These are phyloP conservation scores for Archilochus colubris DNA, from an alignment of 2,113 vertebrate species.

Conservation along the genomic window DNA sequence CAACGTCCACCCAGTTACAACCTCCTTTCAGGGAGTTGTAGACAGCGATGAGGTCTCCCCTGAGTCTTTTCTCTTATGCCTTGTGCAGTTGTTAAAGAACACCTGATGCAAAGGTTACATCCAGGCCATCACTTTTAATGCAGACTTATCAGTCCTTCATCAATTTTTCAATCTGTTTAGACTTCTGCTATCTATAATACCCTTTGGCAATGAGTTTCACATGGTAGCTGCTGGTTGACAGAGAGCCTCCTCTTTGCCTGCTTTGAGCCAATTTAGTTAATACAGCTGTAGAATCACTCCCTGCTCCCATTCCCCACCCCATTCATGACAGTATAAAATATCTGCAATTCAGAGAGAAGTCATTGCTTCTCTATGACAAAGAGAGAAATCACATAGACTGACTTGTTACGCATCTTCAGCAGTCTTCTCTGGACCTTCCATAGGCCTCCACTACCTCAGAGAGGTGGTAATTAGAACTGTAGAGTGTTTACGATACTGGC, in stretches of 20 bases:
- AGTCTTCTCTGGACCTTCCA: neutral
- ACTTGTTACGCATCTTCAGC: neutral
- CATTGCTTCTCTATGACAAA: neutral
- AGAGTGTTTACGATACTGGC: neutral
- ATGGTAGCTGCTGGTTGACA: neutral
- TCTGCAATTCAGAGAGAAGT: neutral
- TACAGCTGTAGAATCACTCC: neutral
- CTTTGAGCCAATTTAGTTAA: slow-evolving; percentile 26
- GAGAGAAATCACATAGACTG: neutral
- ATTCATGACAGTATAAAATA: neutral
- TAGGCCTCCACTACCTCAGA: neutral
- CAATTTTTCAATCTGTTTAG: slow-evolving; percentile 59
- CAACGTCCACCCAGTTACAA: too few relatives aligned
- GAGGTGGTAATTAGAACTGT: neutral
- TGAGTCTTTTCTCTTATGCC: neutral
- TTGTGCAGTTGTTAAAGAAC: slow-evolving; percentile 25
- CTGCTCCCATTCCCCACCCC: neutral
- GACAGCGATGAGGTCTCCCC: too few relatives aligned
- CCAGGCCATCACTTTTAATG: slow-evolving; percentile 55
- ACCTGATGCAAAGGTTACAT: slow-evolving; percentile 18
- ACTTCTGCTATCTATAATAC: slow-evolving; percentile 50
- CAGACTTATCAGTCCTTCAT: slow-evolving; percentile 47
- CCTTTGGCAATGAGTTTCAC: slow-evolving; percentile 37
- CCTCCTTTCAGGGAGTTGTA: too few relatives aligned
- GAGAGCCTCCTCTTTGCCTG: neutral